Conservation (phyloP, 2,888 invertebrate genomes). For the Euphydryas editha region DNA sequence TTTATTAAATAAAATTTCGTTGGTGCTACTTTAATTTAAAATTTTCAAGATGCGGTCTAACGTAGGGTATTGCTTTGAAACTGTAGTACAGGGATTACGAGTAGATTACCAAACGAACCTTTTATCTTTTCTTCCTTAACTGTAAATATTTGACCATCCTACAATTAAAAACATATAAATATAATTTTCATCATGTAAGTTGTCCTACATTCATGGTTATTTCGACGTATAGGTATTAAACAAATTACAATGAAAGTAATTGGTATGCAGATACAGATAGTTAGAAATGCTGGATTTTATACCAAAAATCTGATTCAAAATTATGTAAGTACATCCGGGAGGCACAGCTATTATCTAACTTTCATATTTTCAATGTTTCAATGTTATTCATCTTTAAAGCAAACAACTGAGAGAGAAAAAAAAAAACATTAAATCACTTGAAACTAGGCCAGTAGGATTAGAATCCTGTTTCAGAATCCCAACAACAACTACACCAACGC, state of each 20-base stretch:
- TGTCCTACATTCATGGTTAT: neutral
- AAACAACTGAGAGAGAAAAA: too few relatives aligned
- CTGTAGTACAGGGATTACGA: slow-evolving; percentile 55
- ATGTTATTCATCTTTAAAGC: neutral
- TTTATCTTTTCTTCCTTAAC: slow-evolving; percentile 59
- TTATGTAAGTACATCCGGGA: too few relatives aligned
- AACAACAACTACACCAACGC: too few relatives aligned
- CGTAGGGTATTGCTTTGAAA: slow-evolving; percentile 79
- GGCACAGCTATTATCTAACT: too few relatives aligned
- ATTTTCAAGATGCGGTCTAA: slow-evolving; percentile 72
- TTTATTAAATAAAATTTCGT: neutral
- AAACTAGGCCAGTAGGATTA: too few relatives aligned
- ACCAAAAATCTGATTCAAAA: too few relatives aligned
- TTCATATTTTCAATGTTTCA: too few relatives aligned
- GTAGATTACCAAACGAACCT: slow-evolving; percentile 52
- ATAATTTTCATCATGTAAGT: neutral
- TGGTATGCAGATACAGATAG: too few relatives aligned
- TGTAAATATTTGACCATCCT: slow-evolving; percentile 77
- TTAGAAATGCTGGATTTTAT: too few relatives aligned
- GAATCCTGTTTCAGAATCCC: too few relatives aligned
- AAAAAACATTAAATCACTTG: too few relatives aligned
- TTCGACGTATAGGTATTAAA: neutral
- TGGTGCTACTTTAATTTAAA: slow-evolving; percentile 75
- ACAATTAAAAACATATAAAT: slow-evolving; percentile 49
- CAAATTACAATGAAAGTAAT: too few relatives aligned